phyloP scores from a whole-genome alignment of 2,888 invertebrate genomes.

The Caenorhabditis auriculariae region DNA sequence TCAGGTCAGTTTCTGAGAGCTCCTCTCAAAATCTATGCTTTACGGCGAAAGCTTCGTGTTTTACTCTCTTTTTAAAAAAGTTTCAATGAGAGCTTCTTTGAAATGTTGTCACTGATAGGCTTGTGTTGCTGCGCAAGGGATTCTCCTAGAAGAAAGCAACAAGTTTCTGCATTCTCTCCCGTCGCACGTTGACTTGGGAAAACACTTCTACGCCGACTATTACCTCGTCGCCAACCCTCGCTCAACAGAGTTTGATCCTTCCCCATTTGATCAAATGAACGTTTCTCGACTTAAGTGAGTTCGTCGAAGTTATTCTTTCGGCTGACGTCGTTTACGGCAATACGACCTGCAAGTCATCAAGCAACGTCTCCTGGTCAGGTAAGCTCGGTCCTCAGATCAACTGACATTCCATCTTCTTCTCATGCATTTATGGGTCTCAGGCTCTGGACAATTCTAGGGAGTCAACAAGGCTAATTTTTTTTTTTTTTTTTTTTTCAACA shows the following conservation, averaged over 20 bases:
- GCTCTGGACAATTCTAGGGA: too few relatives aligned
- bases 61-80: too few relatives aligned
- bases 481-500: conserved; percentile 1
- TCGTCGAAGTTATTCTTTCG: conserved; percentile 37
- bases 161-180: conserved; percentile 46
- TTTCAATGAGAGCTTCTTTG: too few relatives aligned
- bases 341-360: conserved; percentile 28
- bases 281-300: conserved; percentile 20
- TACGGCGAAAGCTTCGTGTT: too few relatives aligned
- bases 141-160: conserved; percentile 47
- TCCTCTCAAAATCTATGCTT: too few relatives aligned
- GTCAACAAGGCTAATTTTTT: too few relatives aligned
- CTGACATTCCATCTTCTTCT: too few relatives aligned
- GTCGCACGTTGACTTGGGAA: conserved; percentile 38
- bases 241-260: conserved; percentile 11
- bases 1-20: conserved; percentile 35
- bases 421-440: too few relatives aligned
- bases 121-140: conserved; percentile 35
- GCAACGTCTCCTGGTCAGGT: conserved; percentile 27
- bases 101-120: too few relatives aligned
- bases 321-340: conserved; percentile 51
- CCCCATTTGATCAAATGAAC: not conserved
- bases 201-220: conserved; percentile 50
- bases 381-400: too few relatives aligned
- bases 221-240: conserved; percentile 35